Percentiles rank a stretch among this genome's conserved stretches.
Evolutionary conservation across 2,797 vertebrate genomes (phyloP).

Genomic region (Neosilurus hyrtlii): DNA sequence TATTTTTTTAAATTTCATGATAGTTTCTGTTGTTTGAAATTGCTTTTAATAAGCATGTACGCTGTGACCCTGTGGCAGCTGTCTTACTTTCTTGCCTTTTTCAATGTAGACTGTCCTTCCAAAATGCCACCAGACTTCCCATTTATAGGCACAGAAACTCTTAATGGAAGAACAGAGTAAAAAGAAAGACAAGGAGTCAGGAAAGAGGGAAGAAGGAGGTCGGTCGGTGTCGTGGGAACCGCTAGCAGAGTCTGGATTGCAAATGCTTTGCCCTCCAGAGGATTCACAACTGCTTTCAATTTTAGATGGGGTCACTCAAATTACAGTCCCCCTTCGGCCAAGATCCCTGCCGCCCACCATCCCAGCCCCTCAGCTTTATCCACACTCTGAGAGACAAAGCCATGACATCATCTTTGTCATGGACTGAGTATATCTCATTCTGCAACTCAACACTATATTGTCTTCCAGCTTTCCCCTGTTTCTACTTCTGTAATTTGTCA

Average conservation of each 20-base stretch:
- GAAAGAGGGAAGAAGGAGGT: conserved; percentile 57
- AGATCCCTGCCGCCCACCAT: conserved; percentile 42
- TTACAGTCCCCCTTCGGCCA: conserved; percentile 58
- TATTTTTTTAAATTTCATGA: conserved; percentile 64
- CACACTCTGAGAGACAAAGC: conserved; percentile 52
- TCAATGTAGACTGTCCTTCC: conserved; percentile 57
- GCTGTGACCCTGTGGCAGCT: conserved; percentile 7
- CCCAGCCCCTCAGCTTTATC: conserved; percentile 34
- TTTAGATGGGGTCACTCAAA: conserved; percentile 64
- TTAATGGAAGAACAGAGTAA: conserved; percentile 43
- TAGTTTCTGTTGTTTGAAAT: conserved; percentile 61
- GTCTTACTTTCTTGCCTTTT: conserved; percentile 62
- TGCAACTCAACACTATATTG: conserved; percentile 23
- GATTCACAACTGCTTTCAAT: conserved; percentile 68
- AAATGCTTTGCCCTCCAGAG: conserved; percentile 53
- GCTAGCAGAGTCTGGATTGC: conserved; percentile 54
- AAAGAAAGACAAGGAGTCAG: conserved; percentile 43
- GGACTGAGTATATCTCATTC: conserved; percentile 13
- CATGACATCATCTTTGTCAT: conserved; percentile 58
- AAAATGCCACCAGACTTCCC: conserved; percentile 62
- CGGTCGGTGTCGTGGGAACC: conserved; percentile 65
- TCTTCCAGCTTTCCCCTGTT: conserved; percentile 6
- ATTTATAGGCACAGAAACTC: conserved; percentile 61
- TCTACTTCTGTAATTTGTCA: conserved; percentile 32
- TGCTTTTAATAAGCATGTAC: conserved; percentile 61